Percentiles rank a stretch among this genome's conserved stretches.
Conservation (phyloP, 64 coral and sea anemone species). For the Acropora yongei region DNA sequence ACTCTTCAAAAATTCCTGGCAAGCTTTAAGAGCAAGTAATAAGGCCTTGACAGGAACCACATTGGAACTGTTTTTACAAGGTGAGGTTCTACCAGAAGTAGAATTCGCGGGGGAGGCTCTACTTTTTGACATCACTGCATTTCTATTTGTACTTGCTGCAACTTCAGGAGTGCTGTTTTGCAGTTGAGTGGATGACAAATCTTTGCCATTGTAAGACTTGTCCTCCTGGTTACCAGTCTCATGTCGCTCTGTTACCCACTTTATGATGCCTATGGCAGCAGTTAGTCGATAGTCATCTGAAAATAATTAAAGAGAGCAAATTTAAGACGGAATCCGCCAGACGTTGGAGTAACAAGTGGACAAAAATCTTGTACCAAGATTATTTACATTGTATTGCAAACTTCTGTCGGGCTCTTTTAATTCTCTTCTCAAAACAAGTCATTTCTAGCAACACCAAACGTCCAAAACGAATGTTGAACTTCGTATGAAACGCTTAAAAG, state of each 20-base stretch:
- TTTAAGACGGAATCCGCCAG: no score
- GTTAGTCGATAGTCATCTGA: constrained; percentile 92
- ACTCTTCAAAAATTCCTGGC: constrained; percentile 62
- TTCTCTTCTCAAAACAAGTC: no score
- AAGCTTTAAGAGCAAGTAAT: constrained; percentile 74
- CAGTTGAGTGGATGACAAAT: background rate
- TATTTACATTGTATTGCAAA: no score
- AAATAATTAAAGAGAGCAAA: background rate
- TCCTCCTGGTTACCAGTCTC: constrained; percentile 43
- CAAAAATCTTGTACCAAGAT: no score
- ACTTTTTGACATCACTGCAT: background rate
- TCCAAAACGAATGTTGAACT: no score
- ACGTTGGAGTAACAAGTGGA: no score
- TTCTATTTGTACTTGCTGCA: background rate
- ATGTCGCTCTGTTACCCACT: constrained; percentile 75
- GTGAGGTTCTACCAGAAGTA: background rate
- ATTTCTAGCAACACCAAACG: no score
- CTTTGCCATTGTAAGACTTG: constrained; percentile 20
- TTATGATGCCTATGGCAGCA: constrained; percentile 79
- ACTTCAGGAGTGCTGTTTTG: background rate
- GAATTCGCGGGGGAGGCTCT: constrained; percentile 1
- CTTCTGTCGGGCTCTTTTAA: no score
- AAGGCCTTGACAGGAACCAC: constrained; percentile 80
- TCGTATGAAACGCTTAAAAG: no score
- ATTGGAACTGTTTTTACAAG: constrained; percentile 2